Evolutionary conservation across 2,113 vertebrate species (phyloP).

Genomic region (Actenoides hombroni): DNA sequence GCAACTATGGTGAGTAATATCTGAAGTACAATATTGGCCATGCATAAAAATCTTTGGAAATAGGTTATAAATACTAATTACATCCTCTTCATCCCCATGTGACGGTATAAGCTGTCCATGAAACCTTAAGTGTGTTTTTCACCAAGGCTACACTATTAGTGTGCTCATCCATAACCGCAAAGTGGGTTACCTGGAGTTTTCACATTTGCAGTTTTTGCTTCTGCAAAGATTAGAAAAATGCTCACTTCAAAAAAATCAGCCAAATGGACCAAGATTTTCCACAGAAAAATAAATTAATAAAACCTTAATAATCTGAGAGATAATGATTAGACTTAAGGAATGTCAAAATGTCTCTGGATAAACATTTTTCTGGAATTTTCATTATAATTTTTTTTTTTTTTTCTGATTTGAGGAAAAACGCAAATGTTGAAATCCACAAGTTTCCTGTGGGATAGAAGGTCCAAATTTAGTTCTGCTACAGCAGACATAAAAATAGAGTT

Average conservation of each 20-base stretch:
- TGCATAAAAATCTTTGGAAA: neutral
- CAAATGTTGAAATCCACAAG: neutral
- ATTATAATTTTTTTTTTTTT: constrained; percentile 19
- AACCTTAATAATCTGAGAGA: neutral
- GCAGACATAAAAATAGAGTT: constrained; percentile 2
- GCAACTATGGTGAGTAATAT: neutral
- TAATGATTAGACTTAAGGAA: neutral
- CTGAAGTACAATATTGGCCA: neutral
- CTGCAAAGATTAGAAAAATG: neutral
- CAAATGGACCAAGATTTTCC: neutral
- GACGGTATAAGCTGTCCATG: neutral
- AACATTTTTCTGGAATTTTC: constrained; percentile 14
- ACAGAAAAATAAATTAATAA: neutral
- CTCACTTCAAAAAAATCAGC: neutral
- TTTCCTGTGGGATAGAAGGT: constrained; percentile 18
- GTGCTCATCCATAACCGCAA: neutral
- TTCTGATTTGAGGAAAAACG: neutral
- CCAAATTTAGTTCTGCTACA: constrained; percentile 19
- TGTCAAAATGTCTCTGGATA: neutral
- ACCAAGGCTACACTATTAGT: neutral
- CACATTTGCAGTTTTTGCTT: neutral
- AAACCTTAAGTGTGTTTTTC: neutral
- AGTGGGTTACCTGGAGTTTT: neutral
- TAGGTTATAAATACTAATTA: neutral
- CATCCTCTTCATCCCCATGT: neutral